Conservation (phyloP, 2,113 vertebrate species). For the Montifringilla adamsi region DNA sequence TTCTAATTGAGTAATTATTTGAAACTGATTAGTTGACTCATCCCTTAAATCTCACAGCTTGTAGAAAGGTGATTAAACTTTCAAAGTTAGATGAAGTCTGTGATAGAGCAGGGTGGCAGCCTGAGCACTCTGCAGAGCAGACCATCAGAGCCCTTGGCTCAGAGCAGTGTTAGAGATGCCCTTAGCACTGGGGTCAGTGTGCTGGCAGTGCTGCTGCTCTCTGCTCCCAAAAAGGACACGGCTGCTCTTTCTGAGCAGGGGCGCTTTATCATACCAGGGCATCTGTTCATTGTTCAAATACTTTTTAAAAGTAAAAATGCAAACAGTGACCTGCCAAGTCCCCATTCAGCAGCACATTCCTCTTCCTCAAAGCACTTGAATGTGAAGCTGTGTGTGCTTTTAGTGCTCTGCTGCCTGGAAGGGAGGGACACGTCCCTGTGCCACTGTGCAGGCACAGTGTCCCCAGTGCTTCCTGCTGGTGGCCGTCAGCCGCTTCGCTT, state of each 20-base stretch:
- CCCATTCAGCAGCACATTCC: neutral
- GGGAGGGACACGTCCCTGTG: neutral
- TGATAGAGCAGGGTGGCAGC: neutral
- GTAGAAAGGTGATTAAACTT: conserved; percentile 57
- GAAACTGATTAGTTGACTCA: conserved; percentile 43
- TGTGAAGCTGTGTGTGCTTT: neutral
- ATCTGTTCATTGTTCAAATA: neutral
- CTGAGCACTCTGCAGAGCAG: neutral
- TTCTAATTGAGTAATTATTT: conserved; percentile 56
- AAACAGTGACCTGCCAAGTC: neutral
- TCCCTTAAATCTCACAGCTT: conserved; percentile 41
- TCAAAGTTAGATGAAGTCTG: conserved; percentile 9
- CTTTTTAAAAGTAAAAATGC: neutral
- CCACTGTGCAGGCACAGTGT: neutral
- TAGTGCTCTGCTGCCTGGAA: neutral
- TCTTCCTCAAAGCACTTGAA: neutral
- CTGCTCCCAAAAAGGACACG: neutral
- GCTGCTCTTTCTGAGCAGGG: neutral
- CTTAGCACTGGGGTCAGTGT: neutral
- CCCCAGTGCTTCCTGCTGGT: neutral
- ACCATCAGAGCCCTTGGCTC: neutral
- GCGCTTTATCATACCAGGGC: neutral
- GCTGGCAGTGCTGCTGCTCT: neutral
- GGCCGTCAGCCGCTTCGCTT: rapidly evolving
- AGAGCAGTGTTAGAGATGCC: neutral